These are phyloP conservation scores for Hippoglossus hippoglossus DNA, from an alignment of 2,797 vertebrate genomes.

Conservation along the genomic window DNA sequence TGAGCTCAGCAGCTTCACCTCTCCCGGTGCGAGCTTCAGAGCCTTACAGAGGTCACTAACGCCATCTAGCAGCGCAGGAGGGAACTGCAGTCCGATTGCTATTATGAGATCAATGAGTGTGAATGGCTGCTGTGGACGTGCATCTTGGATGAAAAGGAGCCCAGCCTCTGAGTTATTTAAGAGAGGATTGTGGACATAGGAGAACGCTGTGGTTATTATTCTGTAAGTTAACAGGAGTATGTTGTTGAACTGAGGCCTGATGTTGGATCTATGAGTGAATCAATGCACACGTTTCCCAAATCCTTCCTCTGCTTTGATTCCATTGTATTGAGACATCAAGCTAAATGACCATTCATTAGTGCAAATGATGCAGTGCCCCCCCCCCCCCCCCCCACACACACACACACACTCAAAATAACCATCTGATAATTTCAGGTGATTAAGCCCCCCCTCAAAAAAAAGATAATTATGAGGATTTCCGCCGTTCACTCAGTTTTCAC, in stretches of 20 bases:
- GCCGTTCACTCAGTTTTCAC: conserved; percentile 30
- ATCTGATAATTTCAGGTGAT: conserved; percentile 14
- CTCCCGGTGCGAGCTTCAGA: conserved; percentile 9
- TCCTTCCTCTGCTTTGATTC: conserved; percentile 3
- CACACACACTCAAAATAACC: background rate
- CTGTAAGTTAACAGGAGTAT: background rate
- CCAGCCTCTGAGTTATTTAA: background rate
- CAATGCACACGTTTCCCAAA: background rate
- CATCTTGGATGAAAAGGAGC: background rate
- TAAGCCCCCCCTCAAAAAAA: background rate
- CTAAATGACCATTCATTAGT: background rate
- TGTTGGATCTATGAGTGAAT: background rate
- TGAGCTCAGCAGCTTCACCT: conserved; percentile 28
- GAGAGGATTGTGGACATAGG: background rate
- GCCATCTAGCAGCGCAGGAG: conserved; percentile 81
- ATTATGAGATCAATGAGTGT: conserved; percentile 26
- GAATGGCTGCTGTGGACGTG: conserved; percentile 11
- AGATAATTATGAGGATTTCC: conserved; percentile 44
- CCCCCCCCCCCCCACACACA: background rate
- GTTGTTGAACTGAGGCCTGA: conserved; percentile 4
- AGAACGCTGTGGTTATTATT: background rate
- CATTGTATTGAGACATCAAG: background rate
- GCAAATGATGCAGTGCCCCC: conserved; percentile 1
- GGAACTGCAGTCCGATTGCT: conserved; percentile 66
- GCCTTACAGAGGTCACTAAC: conserved; percentile 68